These are phyloP conservation scores for Dysdera silvatica DNA, from an alignment of 1,140 invertebrate species.

Conservation along the genomic window DNA sequence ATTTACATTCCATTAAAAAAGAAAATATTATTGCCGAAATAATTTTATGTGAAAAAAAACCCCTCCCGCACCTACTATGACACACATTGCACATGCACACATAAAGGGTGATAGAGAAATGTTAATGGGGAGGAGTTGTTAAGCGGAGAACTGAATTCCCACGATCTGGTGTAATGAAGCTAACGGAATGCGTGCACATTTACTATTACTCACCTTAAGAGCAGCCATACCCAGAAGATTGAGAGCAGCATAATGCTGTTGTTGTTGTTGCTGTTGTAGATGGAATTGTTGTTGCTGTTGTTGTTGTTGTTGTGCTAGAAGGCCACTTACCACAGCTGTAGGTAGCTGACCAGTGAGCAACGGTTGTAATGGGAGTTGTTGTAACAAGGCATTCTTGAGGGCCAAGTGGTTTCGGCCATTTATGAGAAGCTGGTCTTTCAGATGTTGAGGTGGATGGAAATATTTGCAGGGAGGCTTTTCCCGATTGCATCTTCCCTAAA, in stretches of 20 bases:
- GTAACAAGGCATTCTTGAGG: slow-evolving; percentile 90
- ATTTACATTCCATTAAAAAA: too few relatives aligned
- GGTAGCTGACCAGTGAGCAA: slow-evolving; percentile 76
- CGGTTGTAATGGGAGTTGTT: slow-evolving; percentile 86
- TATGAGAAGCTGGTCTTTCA: slow-evolving; percentile 98
- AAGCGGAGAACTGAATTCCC: slow-evolving; percentile 26
- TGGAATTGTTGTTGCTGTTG: slow-evolving; percentile 12
- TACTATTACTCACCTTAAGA: slow-evolving; percentile 22
- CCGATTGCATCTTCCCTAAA: slow-evolving; percentile 95
- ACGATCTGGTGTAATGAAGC: too few relatives aligned
- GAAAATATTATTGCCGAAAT: too few relatives aligned
- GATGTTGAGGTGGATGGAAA: slow-evolving; percentile 98
- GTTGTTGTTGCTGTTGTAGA: slow-evolving; percentile 18
- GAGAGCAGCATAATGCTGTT: slow-evolving; percentile 20
- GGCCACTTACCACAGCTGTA: slow-evolving; percentile 67
- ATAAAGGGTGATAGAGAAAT: too few relatives aligned
- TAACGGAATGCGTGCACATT: not conserved
- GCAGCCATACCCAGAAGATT: slow-evolving; percentile 19
- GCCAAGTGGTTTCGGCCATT: slow-evolving; percentile 99
- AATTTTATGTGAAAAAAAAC: too few relatives aligned
- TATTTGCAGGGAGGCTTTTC: slow-evolving; percentile 99
- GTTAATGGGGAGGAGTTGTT: too few relatives aligned
- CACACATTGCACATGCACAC: too few relatives aligned
- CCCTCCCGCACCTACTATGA: too few relatives aligned
- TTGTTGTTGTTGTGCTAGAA: slow-evolving; percentile 20